Evolutionary conservation across 23 tunicate species (phyloP).

Genomic region (Aplidium turbinatum): DNA sequence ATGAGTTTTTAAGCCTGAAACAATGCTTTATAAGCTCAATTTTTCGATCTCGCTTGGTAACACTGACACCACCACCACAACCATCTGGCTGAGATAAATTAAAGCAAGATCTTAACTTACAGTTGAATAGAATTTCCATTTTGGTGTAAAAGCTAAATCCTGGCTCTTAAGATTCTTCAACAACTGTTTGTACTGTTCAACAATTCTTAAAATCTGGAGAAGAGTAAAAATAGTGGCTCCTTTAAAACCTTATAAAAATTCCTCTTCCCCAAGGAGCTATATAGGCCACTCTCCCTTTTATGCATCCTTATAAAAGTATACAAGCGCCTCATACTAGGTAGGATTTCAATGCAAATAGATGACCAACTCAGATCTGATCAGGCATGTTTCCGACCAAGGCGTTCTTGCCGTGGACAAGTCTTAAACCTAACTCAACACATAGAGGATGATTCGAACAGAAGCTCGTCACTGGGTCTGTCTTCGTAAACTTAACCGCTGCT

Average conservation of each 20-base stretch:
- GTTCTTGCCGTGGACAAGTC: conserved; percentile 15
- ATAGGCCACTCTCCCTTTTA: conserved; percentile 16
- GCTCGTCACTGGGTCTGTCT: conserved; percentile 17
- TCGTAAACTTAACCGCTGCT: conserved; percentile 38
- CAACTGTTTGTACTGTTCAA: neutral
- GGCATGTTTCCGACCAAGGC: conserved; percentile 36
- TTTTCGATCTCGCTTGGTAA: too few relatives aligned
- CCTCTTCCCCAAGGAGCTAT: conserved; percentile 12
- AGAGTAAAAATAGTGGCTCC: conserved; percentile 7
- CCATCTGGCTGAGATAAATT: too few relatives aligned
- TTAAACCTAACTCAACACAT: conserved; percentile 15
- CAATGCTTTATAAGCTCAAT: too few relatives aligned
- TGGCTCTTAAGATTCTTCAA: conserved; percentile 10
- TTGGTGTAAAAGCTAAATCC: neutral
- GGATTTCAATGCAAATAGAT: neutral
- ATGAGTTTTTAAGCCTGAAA: too few relatives aligned
- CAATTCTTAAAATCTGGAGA: conserved; percentile 1
- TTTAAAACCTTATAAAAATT: conserved; percentile 2
- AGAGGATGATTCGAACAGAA: conserved; percentile 27
- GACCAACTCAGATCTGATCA: conserved; percentile 18
- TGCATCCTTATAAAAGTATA: conserved; percentile 12
- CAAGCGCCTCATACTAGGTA: conserved; percentile 15
- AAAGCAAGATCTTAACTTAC: too few relatives aligned
- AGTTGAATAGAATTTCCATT: neutral
- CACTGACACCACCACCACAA: too few relatives aligned